Conservation (phyloP, 1,140 invertebrate species). For the Monochamus saltuarius region DNA sequence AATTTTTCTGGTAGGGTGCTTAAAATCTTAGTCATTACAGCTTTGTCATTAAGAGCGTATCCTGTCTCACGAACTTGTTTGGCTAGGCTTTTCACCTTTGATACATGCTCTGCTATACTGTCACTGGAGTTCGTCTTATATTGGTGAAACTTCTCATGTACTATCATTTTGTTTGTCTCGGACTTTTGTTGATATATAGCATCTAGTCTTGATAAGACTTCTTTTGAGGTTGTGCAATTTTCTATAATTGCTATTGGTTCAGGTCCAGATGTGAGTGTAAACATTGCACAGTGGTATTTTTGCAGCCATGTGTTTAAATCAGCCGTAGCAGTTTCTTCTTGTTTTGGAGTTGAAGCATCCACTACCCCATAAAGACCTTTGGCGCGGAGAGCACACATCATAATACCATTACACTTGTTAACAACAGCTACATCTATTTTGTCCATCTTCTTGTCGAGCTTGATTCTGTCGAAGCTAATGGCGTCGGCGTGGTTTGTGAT, state of each 20-base stretch:
- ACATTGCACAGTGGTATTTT: constrained; percentile 43
- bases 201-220: constrained; percentile 43
- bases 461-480: too few relatives aligned
- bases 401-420: constrained; percentile 41
- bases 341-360: neutral
- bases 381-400: constrained; percentile 42
- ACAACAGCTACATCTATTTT: constrained; percentile 11
- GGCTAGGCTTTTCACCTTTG: constrained; percentile 48
- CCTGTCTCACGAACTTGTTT: constrained; percentile 45
- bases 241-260: constrained; percentile 42
- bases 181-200: constrained; percentile 34
- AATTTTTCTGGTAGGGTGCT: too few relatives aligned
- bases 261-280: constrained; percentile 43
- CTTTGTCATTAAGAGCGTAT: constrained; percentile 46
- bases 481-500: too few relatives aligned
- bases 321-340: constrained; percentile 24
- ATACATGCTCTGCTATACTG: constrained; percentile 45
- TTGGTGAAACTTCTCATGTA: constrained; percentile 47
- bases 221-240: constrained; percentile 39
- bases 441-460: neutral
- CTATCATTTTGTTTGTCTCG: constrained; percentile 45
- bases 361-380: constrained; percentile 20
- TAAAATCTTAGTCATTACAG: constrained; percentile 47
- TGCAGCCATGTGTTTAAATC: constrained; percentile 31
- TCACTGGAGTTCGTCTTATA: constrained; percentile 42